Evolutionary conservation across 1,140 invertebrate species (phyloP).

Genomic region (Asobara japonica): DNA sequence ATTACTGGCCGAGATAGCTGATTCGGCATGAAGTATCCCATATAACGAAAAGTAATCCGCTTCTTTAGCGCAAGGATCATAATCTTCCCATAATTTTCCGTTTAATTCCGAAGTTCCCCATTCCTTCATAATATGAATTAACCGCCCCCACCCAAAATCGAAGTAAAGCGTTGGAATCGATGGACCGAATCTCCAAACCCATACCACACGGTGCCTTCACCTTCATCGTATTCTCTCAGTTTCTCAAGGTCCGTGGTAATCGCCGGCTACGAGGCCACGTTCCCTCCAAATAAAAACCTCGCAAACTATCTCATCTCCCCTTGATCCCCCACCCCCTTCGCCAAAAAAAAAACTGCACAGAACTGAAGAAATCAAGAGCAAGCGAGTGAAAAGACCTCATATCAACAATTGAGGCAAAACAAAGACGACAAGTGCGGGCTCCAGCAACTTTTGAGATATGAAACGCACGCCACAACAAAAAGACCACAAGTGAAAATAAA

Average conservation of each 20-base stretch:
- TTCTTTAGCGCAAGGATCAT: not conserved
- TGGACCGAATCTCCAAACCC: not conserved
- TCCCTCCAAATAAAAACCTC: slow-evolving; percentile 11
- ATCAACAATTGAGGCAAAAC: slow-evolving; percentile 14
- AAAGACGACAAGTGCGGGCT: not conserved
- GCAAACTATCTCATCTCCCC: slow-evolving; percentile 27
- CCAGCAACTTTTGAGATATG: slow-evolving; percentile 13
- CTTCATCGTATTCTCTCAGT: not conserved
- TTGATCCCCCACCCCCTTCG: not conserved
- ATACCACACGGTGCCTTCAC: not conserved
- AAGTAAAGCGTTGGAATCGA: slow-evolving; percentile 11
- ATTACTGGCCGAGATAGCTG: no score
- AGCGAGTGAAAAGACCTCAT: slow-evolving; percentile 15
- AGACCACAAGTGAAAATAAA: not conserved
- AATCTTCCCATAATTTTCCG: not conserved
- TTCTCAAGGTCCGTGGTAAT: slow-evolving; percentile 23
- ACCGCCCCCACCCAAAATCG: not conserved
- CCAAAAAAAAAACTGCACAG: slow-evolving; percentile 12
- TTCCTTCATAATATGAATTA: no score
- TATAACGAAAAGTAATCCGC: no score
- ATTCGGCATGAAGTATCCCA: no score
- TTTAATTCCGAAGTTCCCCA: no score
- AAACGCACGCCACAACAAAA: slow-evolving; percentile 3
- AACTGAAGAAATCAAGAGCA: slow-evolving; percentile 12
- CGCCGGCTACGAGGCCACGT: slow-evolving; percentile 22